Percentiles rank a stretch among this genome's conserved stretches.
phyloP scores from a whole-genome alignment of 2,113 vertebrate species.

The Leucosticte australis region DNA sequence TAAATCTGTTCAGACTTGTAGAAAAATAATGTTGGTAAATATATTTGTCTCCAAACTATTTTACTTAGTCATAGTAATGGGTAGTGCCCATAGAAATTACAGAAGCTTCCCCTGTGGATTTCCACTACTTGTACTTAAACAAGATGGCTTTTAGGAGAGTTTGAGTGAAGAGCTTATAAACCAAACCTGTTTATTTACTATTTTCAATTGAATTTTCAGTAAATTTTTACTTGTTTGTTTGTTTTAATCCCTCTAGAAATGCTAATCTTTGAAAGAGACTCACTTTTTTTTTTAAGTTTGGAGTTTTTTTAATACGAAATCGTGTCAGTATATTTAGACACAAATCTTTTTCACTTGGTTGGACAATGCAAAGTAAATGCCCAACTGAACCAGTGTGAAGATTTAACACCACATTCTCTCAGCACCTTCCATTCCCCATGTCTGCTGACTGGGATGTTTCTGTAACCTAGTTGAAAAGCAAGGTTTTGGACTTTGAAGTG shows the following conservation, averaged over 20 bases:
- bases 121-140: not conserved
- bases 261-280: not conserved
- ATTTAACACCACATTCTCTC: not conserved
- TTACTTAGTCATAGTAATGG: accelerated
- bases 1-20: not conserved
- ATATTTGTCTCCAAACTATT: not conserved
- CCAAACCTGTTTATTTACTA: not conserved
- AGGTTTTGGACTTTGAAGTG: not conserved
- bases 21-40: not conserved
- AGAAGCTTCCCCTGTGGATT: not conserved
- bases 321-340: not conserved
- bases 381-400: not conserved
- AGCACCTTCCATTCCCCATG: accelerated
- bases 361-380: not conserved
- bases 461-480: not conserved
- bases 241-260: not conserved
- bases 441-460: not conserved
- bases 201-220: not conserved
- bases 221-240: not conserved
- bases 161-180: not conserved
- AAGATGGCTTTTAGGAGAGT: not conserved
- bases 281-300: not conserved
- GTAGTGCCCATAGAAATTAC: not conserved
- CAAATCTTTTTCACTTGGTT: not conserved
- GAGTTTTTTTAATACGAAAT: not conserved